Conservation (phyloP, 2,113 vertebrate genomes). For the Tretioscincus oriximinensis region DNA sequence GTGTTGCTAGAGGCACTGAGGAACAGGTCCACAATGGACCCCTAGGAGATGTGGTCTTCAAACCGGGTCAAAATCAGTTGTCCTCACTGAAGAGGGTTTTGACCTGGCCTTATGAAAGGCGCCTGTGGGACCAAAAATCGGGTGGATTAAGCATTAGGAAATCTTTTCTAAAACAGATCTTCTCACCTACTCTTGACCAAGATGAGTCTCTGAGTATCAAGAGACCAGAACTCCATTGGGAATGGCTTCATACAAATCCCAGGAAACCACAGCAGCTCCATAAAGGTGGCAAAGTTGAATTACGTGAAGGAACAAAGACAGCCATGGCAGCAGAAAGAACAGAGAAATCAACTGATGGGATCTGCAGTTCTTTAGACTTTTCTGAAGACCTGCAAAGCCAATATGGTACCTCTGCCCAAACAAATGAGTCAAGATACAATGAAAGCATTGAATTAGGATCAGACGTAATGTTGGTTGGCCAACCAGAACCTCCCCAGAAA, state of each 20-base stretch:
- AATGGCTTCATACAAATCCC: not conserved
- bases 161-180: slow-evolving; percentile 12
- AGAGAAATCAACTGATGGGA: not conserved
- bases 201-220: not conserved
- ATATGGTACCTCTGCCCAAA: not conserved
- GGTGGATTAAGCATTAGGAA: not conserved
- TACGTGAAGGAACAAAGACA: not conserved
- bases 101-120: slow-evolving; percentile 41
- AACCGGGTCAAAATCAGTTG: not conserved
- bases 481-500: not conserved
- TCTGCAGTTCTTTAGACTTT: not conserved
- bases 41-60: not conserved
- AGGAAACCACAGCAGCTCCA: not conserved
- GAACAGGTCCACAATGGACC: not conserved
- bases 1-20: slow-evolving; percentile 13
- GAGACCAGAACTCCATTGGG: not conserved
- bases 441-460: not conserved
- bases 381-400: rapidly evolving
- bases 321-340: not conserved
- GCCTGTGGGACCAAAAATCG: not conserved
- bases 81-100: slow-evolving; percentile 24
- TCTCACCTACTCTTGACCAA: not conserved
- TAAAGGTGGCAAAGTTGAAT: not conserved
- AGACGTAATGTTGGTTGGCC: not conserved
- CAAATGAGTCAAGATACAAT: not conserved